Percentiles rank a stretch among this genome's conserved stretches.
Conservation (phyloP, 1,140 invertebrate genomes). For the Drosophila guanche region DNA sequence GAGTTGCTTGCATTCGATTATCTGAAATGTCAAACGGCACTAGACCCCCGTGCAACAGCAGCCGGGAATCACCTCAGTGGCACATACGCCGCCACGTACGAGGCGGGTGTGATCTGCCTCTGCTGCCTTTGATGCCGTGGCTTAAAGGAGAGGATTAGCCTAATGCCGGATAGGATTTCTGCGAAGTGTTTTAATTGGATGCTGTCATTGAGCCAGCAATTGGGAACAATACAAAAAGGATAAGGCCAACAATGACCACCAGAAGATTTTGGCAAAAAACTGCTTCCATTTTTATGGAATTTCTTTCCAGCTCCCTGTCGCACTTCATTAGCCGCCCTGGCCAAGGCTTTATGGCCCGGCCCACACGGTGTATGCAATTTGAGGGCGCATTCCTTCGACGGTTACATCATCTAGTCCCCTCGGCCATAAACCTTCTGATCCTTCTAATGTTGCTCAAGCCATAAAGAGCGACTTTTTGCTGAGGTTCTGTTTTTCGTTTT, state of each 20-base stretch:
- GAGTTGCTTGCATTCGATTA: conserved; percentile 51
- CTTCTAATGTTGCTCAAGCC: conserved; percentile 15
- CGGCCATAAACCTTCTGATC: conserved; percentile 14
- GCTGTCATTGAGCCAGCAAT: no score
- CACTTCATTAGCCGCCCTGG: conserved; percentile 23
- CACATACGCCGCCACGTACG: neutral
- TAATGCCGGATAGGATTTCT: no score
- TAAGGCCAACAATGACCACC: no score
- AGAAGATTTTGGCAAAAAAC: no score
- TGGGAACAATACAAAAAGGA: no score
- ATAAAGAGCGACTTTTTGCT: conserved; percentile 8
- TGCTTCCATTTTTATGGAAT: no score
- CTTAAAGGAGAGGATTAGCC: no score
- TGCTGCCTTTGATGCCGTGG: no score
- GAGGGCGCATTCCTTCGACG: neutral
- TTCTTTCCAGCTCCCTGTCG: no score
- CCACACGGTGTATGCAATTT: no score
- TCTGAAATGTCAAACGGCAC: conserved; percentile 53
- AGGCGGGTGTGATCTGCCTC: conserved; percentile 19
- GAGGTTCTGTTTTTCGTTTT: neutral
- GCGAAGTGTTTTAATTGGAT: no score
- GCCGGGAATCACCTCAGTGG: conserved; percentile 21
- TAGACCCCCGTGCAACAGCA: conserved; percentile 14
- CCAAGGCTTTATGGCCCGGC: conserved; percentile 10
- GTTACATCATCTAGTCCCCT: conserved; percentile 24